Evolutionary conservation across 2,888 invertebrate genomes (phyloP).

Genomic region (Lacanobia oleracea): DNA sequence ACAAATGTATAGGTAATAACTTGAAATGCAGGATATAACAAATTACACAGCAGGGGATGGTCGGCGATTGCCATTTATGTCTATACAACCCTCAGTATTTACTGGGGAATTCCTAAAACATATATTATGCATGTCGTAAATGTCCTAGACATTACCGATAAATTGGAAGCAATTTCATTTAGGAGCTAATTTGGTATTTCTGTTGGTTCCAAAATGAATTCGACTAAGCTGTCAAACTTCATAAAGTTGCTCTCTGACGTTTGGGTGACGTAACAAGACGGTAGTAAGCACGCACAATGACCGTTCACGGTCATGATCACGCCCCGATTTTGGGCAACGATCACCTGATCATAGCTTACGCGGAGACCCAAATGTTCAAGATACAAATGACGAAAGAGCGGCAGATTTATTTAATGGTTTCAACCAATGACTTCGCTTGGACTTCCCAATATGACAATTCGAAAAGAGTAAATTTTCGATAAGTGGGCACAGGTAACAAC

Average conservation of each 20-base stretch:
- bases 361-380: background rate
- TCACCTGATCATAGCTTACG: slow-evolving; percentile 29
- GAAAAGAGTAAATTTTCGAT: too few species aligned
- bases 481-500: background rate
- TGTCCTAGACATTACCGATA: background rate
- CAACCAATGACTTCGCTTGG: too few species aligned
- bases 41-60: background rate
- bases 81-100: background rate
- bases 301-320: slow-evolving; percentile 40
- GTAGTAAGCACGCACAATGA: slow-evolving; percentile 36
- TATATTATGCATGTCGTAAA: background rate
- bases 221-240: background rate
- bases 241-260: slow-evolving; percentile 14
- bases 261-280: slow-evolving; percentile 29
- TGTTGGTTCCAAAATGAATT: background rate
- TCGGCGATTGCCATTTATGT: background rate
- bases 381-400: background rate
- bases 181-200: background rate
- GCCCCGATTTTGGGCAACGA: slow-evolving; percentile 11
- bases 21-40: slow-evolving; percentile 1
- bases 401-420: background rate
- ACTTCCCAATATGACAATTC: background rate
- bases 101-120: background rate
- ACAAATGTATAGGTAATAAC: background rate
- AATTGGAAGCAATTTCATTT: background rate